Evolutionary conservation across 2,797 vertebrate genomes (phyloP).

Genomic region (Gallirallus australis): DNA sequence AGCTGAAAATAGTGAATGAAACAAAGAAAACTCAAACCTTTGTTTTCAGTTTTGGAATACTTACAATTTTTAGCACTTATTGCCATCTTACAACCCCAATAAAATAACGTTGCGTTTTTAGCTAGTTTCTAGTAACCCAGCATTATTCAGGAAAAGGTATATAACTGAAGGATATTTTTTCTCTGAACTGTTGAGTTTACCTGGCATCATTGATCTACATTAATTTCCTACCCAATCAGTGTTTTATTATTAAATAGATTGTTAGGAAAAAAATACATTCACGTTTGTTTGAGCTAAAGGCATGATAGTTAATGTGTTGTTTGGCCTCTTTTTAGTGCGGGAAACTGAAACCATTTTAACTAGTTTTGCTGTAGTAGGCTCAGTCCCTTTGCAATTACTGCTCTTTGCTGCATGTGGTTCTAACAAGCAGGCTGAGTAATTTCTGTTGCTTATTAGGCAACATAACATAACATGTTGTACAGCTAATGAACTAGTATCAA

Average conservation of each 20-base stretch:
- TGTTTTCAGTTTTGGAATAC: conserved; percentile 38
- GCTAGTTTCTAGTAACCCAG: background rate
- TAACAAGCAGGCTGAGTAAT: background rate
- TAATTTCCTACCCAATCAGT: background rate
- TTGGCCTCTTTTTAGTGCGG: background rate
- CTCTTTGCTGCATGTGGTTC: background rate
- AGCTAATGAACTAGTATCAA: background rate
- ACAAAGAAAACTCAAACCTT: conserved; percentile 72
- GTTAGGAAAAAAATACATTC: background rate
- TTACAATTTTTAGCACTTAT: background rate
- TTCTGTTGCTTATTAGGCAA: background rate
- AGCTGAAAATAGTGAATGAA: conserved; percentile 14
- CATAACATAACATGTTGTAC: background rate
- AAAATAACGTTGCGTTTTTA: background rate
- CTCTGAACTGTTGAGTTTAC: background rate
- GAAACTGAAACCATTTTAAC: background rate
- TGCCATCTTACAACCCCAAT: background rate
- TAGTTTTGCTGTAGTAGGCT: background rate
- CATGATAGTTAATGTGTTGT: background rate
- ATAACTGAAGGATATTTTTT: background rate
- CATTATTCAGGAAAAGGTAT: background rate
- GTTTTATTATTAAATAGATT: background rate
- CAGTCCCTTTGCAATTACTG: background rate
- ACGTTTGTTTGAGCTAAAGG: background rate
- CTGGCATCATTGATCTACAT: background rate